phyloP scores from a whole-genome alignment of 1,140 invertebrate species.

The Trichoplusia ni region DNA sequence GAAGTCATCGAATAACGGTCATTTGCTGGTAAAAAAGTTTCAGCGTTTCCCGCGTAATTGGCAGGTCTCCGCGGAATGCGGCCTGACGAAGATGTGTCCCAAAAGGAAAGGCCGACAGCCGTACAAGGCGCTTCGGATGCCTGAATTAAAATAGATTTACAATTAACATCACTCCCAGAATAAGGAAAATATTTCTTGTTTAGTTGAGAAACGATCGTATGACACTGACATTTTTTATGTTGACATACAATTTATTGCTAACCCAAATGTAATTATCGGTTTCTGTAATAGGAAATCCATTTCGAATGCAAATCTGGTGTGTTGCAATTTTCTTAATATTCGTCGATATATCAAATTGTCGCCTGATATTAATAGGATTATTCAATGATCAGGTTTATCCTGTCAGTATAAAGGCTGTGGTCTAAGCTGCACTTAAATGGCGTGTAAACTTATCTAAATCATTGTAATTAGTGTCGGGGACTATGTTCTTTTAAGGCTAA shows the following conservation, averaged over 20 bases:
- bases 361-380: slow-evolving; percentile 29
- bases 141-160: slow-evolving; percentile 71
- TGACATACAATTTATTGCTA: slow-evolving; percentile 4
- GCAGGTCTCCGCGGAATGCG: slow-evolving; percentile 66
- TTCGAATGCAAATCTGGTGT: slow-evolving; percentile 1
- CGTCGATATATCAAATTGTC: slow-evolving; percentile 16
- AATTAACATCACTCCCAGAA: slow-evolving; percentile 44
- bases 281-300: slow-evolving; percentile 9
- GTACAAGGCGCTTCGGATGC: slow-evolving; percentile 59
- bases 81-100: slow-evolving; percentile 63
- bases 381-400: slow-evolving; percentile 34
- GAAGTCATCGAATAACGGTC: slow-evolving; percentile 69
- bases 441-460: slow-evolving; percentile 38
- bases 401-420: slow-evolving; percentile 21
- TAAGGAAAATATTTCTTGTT: slow-evolving; percentile 33
- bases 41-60: slow-evolving; percentile 67
- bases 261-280: not conserved
- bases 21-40: slow-evolving; percentile 56
- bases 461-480: slow-evolving; percentile 44
- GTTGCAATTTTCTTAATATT: slow-evolving; percentile 4
- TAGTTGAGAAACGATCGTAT: not conserved
- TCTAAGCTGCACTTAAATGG: slow-evolving; percentile 29
- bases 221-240: not conserved
- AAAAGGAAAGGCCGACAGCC: slow-evolving; percentile 61
- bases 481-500: slow-evolving; percentile 47